Percentiles rank a stretch among this genome's conserved stretches.
phyloP scores from a whole-genome alignment of 2,113 vertebrate genomes.

The Microcebus tavaratra region DNA sequence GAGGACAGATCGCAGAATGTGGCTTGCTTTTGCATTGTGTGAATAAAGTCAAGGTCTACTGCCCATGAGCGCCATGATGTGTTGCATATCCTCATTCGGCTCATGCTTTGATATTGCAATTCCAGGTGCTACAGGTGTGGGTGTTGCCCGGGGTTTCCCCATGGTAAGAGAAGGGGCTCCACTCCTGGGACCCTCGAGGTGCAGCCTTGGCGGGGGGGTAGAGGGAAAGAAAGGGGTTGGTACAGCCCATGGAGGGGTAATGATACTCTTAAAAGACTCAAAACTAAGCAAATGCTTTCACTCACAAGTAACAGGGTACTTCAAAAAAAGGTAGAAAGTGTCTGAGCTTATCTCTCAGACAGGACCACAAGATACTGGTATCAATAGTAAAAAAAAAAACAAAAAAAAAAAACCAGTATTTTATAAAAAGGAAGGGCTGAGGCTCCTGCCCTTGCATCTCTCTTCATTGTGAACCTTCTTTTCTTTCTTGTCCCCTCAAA shows the following conservation, averaged over 20 bases:
- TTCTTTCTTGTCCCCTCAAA: neutral
- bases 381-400: too few species aligned
- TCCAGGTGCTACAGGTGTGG: neutral
- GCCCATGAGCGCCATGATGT: neutral
- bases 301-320: neutral
- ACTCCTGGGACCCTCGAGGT: neutral
- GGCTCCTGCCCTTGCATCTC: neutral
- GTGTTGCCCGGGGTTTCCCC: neutral
- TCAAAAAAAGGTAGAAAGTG: neutral
- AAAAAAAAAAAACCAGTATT: neutral
- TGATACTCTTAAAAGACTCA: neutral
- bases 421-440: neutral
- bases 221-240: neutral
- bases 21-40: neutral
- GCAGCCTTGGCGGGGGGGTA: fast-evolving
- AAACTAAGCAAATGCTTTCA: neutral
- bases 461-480: neutral
- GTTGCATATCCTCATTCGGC: neutral
- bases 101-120: neutral
- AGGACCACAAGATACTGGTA: neutral
- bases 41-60: slow-evolving; percentile 60
- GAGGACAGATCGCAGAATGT: slow-evolving; percentile 75
- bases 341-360: neutral
- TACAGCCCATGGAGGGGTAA: neutral
- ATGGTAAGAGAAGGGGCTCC: neutral